Evolutionary conservation across 37 sponge, comb jelly and placozoan genomes (phyloP), one percentile per base, ranked within the genome.

Genomic region (Ianthella basta): DNA sequence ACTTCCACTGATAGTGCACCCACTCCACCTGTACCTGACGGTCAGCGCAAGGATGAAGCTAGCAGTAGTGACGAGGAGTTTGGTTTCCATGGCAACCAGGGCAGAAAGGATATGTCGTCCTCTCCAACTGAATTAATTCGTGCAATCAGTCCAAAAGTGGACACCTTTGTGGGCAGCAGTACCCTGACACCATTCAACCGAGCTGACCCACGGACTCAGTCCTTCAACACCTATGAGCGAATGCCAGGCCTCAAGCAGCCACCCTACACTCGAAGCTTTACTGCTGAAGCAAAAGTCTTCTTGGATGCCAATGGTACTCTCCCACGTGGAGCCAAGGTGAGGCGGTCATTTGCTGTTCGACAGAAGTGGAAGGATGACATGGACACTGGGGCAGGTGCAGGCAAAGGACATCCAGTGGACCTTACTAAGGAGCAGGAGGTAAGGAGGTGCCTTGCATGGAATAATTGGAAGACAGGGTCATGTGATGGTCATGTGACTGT

Each of bases 331-430:
- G 44, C 54, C 53, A 75, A 75, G 25, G 24, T 75, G 15, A 32
- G 78, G 4, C 44, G 78, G 15, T 39, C 78, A 1, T 41, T 41
- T 12, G 40, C 37, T 75, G 78, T 75, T 32, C 23, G 37, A 19
- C 78, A 75, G 25, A 75, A 41, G 37, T 75, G 78, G 78, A 75
- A 41, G 40, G 78, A 75, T 41, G 78, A 75, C 78, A 75, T 75
- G 78, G 38, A 75, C n/a, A 23, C 78, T n/a, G 78, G 25, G 10
- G 13, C 37, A 40, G 54, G 13, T 18, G 40, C 16, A 36, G 54
- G 25, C 38, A 44, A 53, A 32, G 34, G 33, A 34, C 35, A 35
- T 13, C 14, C 25, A 44, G 37, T 1, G n/a, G 78, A 75, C 15
- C 54, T 24, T 75, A 44, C 50, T 21, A 24, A 39, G 25, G 54